Evolutionary conservation across 2,113 vertebrate species (phyloP).

Genomic region (Fulica atra): DNA sequence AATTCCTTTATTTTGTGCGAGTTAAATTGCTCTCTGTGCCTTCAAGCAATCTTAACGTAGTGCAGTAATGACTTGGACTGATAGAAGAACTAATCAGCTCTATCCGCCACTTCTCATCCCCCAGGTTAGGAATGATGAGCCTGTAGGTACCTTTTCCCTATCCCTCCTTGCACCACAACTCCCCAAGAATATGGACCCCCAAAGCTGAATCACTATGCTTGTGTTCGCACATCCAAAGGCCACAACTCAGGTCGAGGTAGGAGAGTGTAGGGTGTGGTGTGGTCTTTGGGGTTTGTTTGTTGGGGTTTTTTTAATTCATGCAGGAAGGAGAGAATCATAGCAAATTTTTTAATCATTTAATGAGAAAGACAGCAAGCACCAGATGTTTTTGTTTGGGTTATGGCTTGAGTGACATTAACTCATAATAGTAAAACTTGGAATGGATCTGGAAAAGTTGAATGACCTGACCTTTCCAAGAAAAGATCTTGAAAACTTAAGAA

Average conservation of each 20-base stretch:
- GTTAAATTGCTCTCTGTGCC: neutral
- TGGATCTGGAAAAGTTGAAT: neutral
- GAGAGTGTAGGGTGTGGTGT: neutral
- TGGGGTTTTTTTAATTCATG: neutral
- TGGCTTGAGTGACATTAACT: neutral
- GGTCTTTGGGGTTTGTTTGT: neutral
- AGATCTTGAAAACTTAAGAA: neutral
- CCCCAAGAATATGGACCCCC: neutral
- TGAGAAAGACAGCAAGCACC: neutral
- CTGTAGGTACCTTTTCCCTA: neutral
- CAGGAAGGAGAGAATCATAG: neutral
- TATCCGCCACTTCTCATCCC: neutral
- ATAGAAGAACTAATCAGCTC: slow-evolving; percentile 35
- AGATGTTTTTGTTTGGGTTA: neutral
- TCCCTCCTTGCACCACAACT: neutral
- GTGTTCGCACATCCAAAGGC: neutral
- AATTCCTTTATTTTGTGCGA: neutral
- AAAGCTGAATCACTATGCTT: neutral
- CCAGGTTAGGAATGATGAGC: neutral
- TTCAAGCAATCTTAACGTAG: slow-evolving; percentile 20
- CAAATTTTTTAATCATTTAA: neutral
- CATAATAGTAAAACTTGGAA: neutral
- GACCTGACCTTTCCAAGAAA: neutral
- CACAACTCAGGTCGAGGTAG: neutral
- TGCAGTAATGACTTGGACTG: slow-evolving; percentile 11